Conservation (phyloP, 2,888 invertebrate species). For the Melipona beecheii region DNA sequence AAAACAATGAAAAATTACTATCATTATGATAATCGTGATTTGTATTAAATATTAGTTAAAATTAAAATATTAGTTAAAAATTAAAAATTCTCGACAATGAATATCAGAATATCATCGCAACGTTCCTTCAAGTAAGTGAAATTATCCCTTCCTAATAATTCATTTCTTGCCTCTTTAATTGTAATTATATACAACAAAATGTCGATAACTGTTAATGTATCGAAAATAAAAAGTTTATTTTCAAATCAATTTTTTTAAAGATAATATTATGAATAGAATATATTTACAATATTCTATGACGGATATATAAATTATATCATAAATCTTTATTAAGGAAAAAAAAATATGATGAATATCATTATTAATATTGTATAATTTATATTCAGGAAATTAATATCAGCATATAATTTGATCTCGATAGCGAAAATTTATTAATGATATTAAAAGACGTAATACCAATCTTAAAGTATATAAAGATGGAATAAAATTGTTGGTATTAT, state of each 20-base stretch:
- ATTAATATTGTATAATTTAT: background rate
- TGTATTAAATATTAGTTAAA: constrained; percentile 67
- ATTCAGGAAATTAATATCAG: background rate
- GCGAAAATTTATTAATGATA: background rate
- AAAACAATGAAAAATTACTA: background rate
- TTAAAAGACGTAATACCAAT: background rate
- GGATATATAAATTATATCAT: background rate
- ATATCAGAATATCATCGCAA: constrained; percentile 56
- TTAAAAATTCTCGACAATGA: constrained; percentile 69
- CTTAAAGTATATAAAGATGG: background rate
- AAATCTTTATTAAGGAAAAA: background rate
- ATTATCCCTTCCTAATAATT: background rate
- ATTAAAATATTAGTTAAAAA: constrained; percentile 61
- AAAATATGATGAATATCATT: background rate
- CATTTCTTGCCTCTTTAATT: background rate
- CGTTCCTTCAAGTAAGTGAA: constrained; percentile 60
- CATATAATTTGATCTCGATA: background rate
- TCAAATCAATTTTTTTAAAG: background rate
- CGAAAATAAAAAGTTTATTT: background rate
- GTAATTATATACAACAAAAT: background rate
- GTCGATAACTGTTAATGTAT: background rate
- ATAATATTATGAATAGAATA: background rate
- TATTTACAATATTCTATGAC: background rate
- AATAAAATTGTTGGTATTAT: background rate
- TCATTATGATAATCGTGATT: constrained; percentile 71